These are phyloP conservation scores for Rhodeus uyekii DNA, from an alignment of 2,797 vertebrate species.

Conservation along the genomic window DNA sequence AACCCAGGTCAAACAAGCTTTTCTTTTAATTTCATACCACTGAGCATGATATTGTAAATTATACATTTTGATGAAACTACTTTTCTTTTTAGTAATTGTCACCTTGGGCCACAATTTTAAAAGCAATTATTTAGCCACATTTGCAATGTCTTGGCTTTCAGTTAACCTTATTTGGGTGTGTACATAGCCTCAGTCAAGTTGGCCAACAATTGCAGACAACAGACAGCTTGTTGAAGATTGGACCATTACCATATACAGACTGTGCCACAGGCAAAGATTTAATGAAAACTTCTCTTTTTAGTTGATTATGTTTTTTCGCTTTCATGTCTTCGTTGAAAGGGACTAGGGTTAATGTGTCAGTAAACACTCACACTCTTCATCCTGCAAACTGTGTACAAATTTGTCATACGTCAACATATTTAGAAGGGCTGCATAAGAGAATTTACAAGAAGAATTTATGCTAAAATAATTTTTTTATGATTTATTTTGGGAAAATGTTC, in stretches of 20 bases:
- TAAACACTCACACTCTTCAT: not conserved
- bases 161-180: constrained; percentile 49
- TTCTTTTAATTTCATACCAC: not conserved
- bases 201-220: constrained; percentile 19
- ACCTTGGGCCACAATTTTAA: not conserved
- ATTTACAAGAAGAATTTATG: no score
- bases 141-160: constrained; percentile 17
- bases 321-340: not conserved
- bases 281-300: not conserved
- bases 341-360: not conserved
- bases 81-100: not conserved
- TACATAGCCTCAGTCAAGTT: constrained; percentile 58
- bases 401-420: not conserved
- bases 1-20: not conserved
- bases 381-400: not conserved
- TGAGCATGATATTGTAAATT: not conserved
- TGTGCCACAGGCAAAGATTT: constrained; percentile 16
- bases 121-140: constrained; percentile 25
- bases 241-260: constrained; percentile 36
- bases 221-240: constrained; percentile 39
- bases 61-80: not conserved
- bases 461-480: no score
- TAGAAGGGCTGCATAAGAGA: not conserved
- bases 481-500: no score
- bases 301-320: not conserved